Evolutionary conservation across 2,797 vertebrate genomes (phyloP).

Genomic region (Neostethus bicornis): DNA sequence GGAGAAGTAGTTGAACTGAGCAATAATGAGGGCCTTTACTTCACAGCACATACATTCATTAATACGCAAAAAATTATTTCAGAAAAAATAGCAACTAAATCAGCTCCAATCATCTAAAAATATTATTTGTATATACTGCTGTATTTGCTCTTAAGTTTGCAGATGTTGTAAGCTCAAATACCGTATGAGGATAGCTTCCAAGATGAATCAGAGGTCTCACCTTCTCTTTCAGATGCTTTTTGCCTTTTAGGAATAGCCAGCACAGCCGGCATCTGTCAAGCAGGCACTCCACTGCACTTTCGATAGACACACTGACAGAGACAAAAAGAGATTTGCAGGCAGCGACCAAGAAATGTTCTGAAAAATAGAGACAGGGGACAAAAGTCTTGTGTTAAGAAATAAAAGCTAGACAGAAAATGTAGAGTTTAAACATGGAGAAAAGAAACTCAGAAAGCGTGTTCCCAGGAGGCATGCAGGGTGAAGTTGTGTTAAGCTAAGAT

Average conservation of each 20-base stretch:
- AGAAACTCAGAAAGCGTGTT: conserved; percentile 19
- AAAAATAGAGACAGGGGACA: conserved; percentile 12
- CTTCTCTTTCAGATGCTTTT: conserved; percentile 52
- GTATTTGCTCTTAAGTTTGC: not conserved
- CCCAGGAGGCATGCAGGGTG: conserved; percentile 44
- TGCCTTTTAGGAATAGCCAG: conserved; percentile 41
- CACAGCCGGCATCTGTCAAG: conserved; percentile 32
- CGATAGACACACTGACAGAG: conserved; percentile 26
- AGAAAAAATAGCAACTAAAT: not conserved
- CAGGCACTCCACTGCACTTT: conserved; percentile 32
- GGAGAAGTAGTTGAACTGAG: conserved; percentile 39
- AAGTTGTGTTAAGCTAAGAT: conserved; percentile 66
- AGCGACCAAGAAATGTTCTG: conserved; percentile 30
- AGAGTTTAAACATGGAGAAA: conserved; percentile 8
- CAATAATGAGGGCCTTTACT: conserved; percentile 25
- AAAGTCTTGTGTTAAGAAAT: conserved; percentile 1
- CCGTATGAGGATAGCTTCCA: conserved; percentile 12
- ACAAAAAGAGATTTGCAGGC: conserved; percentile 19
- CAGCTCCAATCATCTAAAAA: not conserved
- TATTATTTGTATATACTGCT: not conserved
- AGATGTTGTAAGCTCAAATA: conserved; percentile 6
- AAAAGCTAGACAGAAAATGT: conserved; percentile 14
- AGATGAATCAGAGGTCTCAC: conserved; percentile 53
- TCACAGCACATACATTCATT: too few species aligned
- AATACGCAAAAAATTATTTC: too few species aligned